phyloP scores from a whole-genome alignment of 2,888 invertebrate genomes.

The Cheilosia vulpina region DNA sequence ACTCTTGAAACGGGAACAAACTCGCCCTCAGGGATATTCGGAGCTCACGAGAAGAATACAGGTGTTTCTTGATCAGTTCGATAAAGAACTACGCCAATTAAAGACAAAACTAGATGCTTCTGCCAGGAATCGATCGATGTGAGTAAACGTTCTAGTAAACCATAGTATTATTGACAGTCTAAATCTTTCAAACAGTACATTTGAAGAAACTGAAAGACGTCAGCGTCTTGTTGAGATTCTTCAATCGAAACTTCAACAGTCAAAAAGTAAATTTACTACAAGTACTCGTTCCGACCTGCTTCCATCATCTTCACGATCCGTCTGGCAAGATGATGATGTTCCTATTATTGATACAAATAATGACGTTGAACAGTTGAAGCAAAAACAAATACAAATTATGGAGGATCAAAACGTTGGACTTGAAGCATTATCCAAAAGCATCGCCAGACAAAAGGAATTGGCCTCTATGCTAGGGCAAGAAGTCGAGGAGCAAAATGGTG shows the following conservation, averaged over 20 bases:
- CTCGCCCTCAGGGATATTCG: slow-evolving; percentile 85
- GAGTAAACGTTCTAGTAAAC: slow-evolving; percentile 75
- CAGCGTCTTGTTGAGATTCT: slow-evolving; percentile 86
- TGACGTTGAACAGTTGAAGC: slow-evolving; percentile 84
- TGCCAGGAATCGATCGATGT: slow-evolving; percentile 79
- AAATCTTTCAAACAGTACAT: slow-evolving; percentile 83
- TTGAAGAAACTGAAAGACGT: slow-evolving; percentile 87
- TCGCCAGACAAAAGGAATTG: slow-evolving; percentile 90
- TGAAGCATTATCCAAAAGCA: slow-evolving; percentile 89
- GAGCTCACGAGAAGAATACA: slow-evolving; percentile 86
- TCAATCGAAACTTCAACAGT: slow-evolving; percentile 85
- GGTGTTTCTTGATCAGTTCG: slow-evolving; percentile 86
- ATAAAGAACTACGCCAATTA: slow-evolving; percentile 86
- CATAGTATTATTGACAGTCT: background rate
- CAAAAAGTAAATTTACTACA: slow-evolving; percentile 83
- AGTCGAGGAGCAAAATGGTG: slow-evolving; percentile 91
- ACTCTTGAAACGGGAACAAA: slow-evolving; percentile 85
- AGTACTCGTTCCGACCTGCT: slow-evolving; percentile 74
- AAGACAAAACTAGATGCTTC: slow-evolving; percentile 85
- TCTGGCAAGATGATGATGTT: slow-evolving; percentile 81
- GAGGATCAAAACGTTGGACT: slow-evolving; percentile 91
- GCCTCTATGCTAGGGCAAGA: slow-evolving; percentile 90
- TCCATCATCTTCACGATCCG: slow-evolving; percentile 67
- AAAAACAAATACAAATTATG: slow-evolving; percentile 86
- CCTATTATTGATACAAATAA: slow-evolving; percentile 82